Conservation (phyloP, 2,888 invertebrate species). For the Nephrotoma guestfalica region DNA sequence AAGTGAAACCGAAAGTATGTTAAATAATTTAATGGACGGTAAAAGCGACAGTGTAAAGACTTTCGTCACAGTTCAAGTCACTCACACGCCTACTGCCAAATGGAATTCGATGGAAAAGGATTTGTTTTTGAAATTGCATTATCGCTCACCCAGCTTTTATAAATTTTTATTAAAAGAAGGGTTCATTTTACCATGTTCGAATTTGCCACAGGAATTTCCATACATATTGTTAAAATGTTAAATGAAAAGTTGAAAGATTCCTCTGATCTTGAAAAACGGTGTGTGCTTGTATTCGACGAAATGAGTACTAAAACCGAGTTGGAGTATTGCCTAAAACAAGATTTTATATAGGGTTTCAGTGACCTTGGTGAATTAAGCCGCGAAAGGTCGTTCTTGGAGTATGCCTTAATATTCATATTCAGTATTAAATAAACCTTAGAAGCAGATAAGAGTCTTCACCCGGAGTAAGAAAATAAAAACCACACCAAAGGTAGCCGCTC, state of each 20-base stretch:
- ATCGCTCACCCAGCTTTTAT: conserved; percentile 1
- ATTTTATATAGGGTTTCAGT: neutral
- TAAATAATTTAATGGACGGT: neutral
- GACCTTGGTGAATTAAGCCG: neutral
- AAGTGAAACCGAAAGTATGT: neutral
- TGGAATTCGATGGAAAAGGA: neutral
- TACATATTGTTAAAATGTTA: neutral
- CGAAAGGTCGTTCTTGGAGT: neutral
- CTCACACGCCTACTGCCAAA: neutral
- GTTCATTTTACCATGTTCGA: neutral
- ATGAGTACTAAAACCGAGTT: conserved; percentile 1
- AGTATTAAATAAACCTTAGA: neutral
- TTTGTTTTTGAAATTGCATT: neutral
- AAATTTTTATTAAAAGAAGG: conserved; percentile 1
- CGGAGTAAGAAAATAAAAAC: no score
- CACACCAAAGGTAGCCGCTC: no score
- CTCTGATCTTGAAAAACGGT: neutral
- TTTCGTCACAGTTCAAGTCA: neutral
- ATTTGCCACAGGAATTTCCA: neutral
- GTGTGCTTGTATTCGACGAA: neutral
- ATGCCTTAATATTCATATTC: neutral
- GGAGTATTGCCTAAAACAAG: neutral
- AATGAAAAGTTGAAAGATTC: neutral
- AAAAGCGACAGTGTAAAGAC: neutral
- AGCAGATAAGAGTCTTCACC: neutral